These are phyloP conservation scores for Telenomus remus DNA, from an alignment of 1,140 invertebrate species.

Conservation along the genomic window DNA sequence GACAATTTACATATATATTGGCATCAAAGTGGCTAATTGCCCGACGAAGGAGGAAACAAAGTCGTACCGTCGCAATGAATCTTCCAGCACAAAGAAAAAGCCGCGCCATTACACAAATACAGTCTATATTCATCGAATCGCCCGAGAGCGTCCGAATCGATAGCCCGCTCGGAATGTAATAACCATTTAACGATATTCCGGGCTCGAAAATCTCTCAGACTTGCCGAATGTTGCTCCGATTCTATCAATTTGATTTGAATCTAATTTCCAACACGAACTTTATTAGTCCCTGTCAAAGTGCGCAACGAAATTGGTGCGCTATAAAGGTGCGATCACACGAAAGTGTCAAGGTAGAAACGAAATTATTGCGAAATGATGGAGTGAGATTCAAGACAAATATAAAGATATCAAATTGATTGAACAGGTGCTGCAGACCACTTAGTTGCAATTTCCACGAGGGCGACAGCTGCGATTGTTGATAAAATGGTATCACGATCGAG, in stretches of 20 bases:
- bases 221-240: conserved; percentile 43
- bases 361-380: no score
- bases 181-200: conserved; percentile 49
- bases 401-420: no score
- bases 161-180: conserved; percentile 45
- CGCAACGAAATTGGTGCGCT: background rate
- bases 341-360: no score
- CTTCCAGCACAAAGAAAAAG: conserved; percentile 36
- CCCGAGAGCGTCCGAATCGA: conserved; percentile 35
- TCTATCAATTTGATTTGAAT: conserved; percentile 27
- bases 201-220: conserved; percentile 41
- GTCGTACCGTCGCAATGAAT: conserved; percentile 36
- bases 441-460: no score
- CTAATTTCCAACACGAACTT: conserved; percentile 13
- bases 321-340: no score
- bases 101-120: conserved; percentile 30
- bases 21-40: conserved; percentile 36
- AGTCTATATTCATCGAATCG: conserved; percentile 45
- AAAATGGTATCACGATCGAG: no score
- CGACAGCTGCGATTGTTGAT: no score
- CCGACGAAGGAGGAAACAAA: conserved; percentile 30
- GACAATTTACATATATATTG: conserved; percentile 30
- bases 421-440: no score
- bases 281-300: no score
- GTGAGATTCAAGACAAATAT: no score